Conservation (phyloP, 2,797 vertebrate species). For the Enteromius thamalakanensis region DNA sequence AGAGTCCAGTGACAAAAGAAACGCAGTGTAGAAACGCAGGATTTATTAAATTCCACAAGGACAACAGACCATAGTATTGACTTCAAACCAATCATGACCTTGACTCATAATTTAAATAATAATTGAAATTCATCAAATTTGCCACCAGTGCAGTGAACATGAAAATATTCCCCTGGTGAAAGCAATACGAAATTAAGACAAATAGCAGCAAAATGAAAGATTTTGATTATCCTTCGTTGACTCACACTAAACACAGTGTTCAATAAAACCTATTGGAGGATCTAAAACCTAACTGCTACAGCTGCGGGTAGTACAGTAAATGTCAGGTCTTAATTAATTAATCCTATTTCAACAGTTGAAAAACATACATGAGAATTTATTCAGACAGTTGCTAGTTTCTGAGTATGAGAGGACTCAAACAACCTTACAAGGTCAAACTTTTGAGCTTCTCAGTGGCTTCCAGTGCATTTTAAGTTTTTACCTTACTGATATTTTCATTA, state of each 20-base stretch:
- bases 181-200: neutral
- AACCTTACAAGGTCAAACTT: conserved; percentile 11
- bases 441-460: conserved; percentile 11
- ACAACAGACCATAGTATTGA: conserved; percentile 6
- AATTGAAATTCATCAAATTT: conserved; percentile 24
- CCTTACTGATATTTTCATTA: neutral
- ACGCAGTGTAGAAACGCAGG: neutral
- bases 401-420: conserved; percentile 13
- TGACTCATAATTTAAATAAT: conserved; percentile 12
- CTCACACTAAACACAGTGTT: conserved; percentile 2
- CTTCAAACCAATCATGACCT: neutral
- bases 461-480: neutral
- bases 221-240: neutral
- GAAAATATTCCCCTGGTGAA: neutral
- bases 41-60: conserved; percentile 8
- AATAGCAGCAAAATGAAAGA: conserved; percentile 22
- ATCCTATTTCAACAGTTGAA: conserved; percentile 4
- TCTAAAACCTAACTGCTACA: neutral
- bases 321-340: conserved; percentile 27
- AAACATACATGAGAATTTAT: neutral
- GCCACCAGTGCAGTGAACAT: neutral
- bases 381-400: neutral
- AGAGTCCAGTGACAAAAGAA: neutral
- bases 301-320: conserved; percentile 13
- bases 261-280: neutral